Conservation (phyloP, 2,113 vertebrate species). For the Hippopotamus amphibius region DNA sequence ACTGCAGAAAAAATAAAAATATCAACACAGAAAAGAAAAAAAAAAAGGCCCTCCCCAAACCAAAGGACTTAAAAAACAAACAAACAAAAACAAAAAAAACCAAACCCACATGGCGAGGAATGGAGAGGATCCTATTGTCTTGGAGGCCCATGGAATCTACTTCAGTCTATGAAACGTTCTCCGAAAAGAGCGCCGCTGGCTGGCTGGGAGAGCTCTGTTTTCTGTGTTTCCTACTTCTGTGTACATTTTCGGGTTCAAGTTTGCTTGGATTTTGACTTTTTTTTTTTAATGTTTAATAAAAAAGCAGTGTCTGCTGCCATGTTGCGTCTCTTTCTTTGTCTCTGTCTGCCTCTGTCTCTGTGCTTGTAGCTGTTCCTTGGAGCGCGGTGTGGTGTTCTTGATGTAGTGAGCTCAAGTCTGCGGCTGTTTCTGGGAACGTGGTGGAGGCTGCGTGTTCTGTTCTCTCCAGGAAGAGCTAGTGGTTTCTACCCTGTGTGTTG, state of each 20-base stretch:
- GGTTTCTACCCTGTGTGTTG: conserved; percentile 89
- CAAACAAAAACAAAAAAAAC: conserved; percentile 53
- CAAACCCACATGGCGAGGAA: conserved; percentile 83
- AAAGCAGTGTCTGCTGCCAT: conserved; percentile 86
- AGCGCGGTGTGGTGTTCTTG: conserved; percentile 88
- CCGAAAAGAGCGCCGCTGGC: conserved; percentile 84
- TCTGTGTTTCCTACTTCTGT: conserved; percentile 88
- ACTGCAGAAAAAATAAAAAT: conserved; percentile 84
- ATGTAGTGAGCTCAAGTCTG: conserved; percentile 88
- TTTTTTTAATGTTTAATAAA: conserved; percentile 82
- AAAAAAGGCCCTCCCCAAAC: conserved; percentile 83
- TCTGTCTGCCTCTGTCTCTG: conserved; percentile 87
- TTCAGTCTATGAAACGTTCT: conserved; percentile 84
- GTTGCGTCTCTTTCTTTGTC: conserved; percentile 85
- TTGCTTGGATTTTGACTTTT: conserved; percentile 81
- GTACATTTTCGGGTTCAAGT: conserved; percentile 85
- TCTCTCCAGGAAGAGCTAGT: conserved; percentile 86
- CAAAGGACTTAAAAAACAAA: conserved; percentile 78
- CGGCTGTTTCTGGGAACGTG: conserved; percentile 85
- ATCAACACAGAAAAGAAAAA: conserved; percentile 74
- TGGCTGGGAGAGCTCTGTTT: conserved; percentile 84
- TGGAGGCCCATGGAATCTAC: conserved; percentile 86
- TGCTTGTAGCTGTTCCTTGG: conserved; percentile 87
- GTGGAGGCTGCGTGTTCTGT: conserved; percentile 85
- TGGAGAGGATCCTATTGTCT: conserved; percentile 86